Conservation (phyloP, 2,797 vertebrate species). For the Selene dorsalis region DNA sequence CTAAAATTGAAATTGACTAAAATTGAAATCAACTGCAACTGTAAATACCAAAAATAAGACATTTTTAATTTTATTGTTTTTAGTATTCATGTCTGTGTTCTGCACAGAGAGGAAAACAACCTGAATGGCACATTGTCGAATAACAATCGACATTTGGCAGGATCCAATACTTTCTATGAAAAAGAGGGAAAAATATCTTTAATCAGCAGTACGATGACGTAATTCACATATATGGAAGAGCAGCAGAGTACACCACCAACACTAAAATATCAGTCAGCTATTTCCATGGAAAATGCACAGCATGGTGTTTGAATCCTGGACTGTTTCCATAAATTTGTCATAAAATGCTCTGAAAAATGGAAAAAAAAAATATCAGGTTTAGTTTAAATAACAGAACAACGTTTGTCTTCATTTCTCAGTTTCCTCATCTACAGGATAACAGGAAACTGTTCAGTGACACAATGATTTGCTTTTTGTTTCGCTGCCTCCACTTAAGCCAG, state of each 20-base stretch:
- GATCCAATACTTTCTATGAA: no score
- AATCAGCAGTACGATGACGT: no score
- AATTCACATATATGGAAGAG: no score
- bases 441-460: background rate
- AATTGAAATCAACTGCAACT: no score
- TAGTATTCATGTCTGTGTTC: background rate
- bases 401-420: background rate
- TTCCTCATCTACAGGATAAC: background rate
- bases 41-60: background rate
- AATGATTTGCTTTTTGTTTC: background rate
- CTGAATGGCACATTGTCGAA: background rate
- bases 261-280: no score
- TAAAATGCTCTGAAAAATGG: background rate
- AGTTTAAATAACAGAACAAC: background rate
- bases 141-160: no score
- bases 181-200: no score
- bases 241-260: no score
- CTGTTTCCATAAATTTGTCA: background rate
- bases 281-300: no score
- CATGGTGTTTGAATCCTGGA: no score
- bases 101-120: background rate
- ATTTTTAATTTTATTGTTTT: background rate
- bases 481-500: background rate
- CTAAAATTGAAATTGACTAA: background rate
- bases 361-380: background rate